Conservation (phyloP, 2,113 vertebrate genomes). For the Hypocryptadius cinnamomeus region DNA sequence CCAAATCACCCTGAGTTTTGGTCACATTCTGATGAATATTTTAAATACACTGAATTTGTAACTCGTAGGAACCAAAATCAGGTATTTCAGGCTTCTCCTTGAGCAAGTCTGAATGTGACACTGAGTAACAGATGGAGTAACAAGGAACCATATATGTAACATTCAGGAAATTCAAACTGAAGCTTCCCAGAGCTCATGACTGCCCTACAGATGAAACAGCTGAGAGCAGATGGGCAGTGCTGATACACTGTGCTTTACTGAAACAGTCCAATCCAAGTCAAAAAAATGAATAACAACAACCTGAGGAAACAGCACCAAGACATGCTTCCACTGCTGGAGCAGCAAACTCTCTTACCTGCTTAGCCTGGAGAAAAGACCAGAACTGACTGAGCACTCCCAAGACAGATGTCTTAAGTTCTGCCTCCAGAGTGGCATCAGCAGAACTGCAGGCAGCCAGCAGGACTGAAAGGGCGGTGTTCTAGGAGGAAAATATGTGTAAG, state of each 20-base stretch:
- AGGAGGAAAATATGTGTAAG: neutral
- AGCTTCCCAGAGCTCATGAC: neutral
- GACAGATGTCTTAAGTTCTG: slow-evolving; percentile 46
- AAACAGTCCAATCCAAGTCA: neutral
- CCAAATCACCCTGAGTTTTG: neutral
- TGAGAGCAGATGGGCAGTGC: neutral
- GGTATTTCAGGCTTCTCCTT: neutral
- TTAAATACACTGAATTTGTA: neutral
- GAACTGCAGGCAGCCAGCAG: slow-evolving; percentile 69
- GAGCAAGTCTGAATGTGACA: neutral
- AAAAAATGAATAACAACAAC: neutral
- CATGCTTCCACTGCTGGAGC: neutral
- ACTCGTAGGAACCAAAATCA: neutral
- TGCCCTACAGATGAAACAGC: neutral
- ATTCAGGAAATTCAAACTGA: neutral
- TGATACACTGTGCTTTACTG: neutral
- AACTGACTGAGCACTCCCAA: slow-evolving; percentile 69
- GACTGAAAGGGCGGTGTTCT: slow-evolving; percentile 78
- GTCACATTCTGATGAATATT: neutral
- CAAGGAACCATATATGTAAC: neutral
- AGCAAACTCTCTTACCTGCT: slow-evolving; percentile 73
- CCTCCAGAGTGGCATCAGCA: slow-evolving; percentile 62
- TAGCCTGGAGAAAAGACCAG: slow-evolving; percentile 74
- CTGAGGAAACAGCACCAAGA: neutral
- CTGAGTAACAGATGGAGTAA: neutral